phyloP scores from a whole-genome alignment of 2,888 invertebrate genomes.

The Melieria omissa region DNA sequence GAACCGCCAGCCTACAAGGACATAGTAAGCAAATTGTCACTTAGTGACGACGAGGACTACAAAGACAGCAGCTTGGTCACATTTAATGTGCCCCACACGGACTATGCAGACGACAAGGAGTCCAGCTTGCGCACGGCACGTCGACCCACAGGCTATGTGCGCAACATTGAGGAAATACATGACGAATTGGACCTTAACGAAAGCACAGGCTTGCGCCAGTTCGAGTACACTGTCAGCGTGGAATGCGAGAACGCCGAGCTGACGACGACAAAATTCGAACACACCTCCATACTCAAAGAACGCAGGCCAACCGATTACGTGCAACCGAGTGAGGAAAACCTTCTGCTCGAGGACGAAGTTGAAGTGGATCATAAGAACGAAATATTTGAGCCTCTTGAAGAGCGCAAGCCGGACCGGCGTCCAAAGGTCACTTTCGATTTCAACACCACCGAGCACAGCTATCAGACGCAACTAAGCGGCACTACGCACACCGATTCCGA shows the following conservation, averaged over 20 bases:
- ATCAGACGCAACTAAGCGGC: conserved; percentile 45
- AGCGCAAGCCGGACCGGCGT: conserved; percentile 42
- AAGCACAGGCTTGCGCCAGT: not conserved
- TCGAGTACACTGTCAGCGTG: not conserved
- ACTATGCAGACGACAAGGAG: conserved; percentile 24
- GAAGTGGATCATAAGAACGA: conserved; percentile 16
- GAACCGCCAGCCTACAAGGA: not conserved
- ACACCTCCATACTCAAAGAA: conserved; percentile 28
- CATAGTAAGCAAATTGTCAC: too few relatives aligned
- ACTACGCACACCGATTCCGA: conserved; percentile 3
- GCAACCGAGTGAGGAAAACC: conserved; percentile 33
- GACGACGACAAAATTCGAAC: not conserved
- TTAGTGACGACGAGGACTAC: conserved; percentile 4
- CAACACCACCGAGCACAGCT: conserved; percentile 48
- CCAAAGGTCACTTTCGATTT: conserved; percentile 58
- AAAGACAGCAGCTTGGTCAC: conserved; percentile 34
- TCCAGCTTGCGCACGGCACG: conserved; percentile 3
- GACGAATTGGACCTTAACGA: not conserved
- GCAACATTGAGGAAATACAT: conserved; percentile 26
- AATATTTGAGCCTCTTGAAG: conserved; percentile 25
- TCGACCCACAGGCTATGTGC: conserved; percentile 43
- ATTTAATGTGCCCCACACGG: conserved; percentile 26
- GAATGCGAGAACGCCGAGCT: not conserved
- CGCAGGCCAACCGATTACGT: conserved; percentile 23
- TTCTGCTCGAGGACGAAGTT: conserved; percentile 29